These are phyloP conservation scores for Chaetura pelagica DNA, from an alignment of 2,113 vertebrate genomes.

Conservation along the genomic window DNA sequence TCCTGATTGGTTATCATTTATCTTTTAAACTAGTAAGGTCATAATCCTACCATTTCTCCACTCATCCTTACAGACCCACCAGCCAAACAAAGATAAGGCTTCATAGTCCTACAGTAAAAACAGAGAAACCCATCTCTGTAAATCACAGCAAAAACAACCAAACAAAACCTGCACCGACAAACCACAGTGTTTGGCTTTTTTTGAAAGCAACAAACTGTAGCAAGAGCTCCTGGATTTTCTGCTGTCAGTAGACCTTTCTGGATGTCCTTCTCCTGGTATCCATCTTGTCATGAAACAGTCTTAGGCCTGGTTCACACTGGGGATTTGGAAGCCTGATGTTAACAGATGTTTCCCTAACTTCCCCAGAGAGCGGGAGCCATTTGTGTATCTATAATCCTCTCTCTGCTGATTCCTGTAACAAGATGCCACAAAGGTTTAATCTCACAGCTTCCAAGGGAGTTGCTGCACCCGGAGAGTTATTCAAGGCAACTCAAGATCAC, in stretches of 20 bases:
- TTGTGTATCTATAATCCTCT: background rate
- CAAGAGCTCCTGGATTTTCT: background rate
- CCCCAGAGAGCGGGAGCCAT: background rate
- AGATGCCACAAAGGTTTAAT: slow-evolving; percentile 11
- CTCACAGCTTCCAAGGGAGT: background rate
- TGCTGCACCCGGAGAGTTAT: background rate
- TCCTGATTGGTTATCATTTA: background rate
- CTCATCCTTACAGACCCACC: background rate
- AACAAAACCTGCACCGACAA: background rate
- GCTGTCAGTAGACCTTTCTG: background rate
- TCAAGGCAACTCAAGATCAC: background rate
- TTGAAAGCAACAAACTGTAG: background rate
- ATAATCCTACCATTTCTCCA: background rate
- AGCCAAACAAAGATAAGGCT: slow-evolving; percentile 6
- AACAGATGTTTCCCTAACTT: background rate
- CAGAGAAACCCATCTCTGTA: background rate
- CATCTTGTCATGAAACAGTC: background rate
- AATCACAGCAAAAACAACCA: background rate
- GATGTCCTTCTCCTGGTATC: background rate
- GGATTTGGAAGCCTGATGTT: background rate
- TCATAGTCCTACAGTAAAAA: background rate
- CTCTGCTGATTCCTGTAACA: background rate
- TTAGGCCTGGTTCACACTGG: background rate
- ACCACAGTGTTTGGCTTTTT: background rate
- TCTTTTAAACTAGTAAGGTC: background rate